phyloP scores from a whole-genome alignment of 2,113 vertebrate species.

The Meriones unguiculatus region DNA sequence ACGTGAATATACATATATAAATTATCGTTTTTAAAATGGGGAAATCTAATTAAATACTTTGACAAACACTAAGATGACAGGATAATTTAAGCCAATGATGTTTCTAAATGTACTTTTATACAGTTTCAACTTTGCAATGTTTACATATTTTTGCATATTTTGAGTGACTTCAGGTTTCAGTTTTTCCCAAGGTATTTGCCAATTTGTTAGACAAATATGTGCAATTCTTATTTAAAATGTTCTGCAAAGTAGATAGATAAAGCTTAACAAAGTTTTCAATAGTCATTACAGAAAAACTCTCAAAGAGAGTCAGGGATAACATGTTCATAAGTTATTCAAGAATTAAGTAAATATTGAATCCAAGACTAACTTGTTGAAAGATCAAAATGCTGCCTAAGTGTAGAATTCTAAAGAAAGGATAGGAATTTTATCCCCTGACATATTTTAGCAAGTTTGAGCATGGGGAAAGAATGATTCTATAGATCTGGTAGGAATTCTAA shows the following conservation, averaged over 20 bases:
- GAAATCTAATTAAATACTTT: not conserved
- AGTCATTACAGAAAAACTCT: not conserved
- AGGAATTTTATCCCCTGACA: slow-evolving; percentile 38
- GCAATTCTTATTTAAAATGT: not conserved
- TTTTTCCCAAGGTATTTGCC: not conserved
- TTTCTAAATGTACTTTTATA: not conserved
- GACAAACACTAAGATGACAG: not conserved
- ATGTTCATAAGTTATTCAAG: not conserved
- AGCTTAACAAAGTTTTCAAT: not conserved
- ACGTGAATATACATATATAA: not conserved
- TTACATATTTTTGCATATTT: not conserved
- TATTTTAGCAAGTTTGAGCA: slow-evolving; percentile 58
- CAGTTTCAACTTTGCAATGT: not conserved
- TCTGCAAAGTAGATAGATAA: not conserved
- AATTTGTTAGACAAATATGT: not conserved
- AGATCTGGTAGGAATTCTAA: not conserved
- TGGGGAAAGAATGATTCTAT: not conserved
- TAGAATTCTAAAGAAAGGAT: slow-evolving; percentile 5
- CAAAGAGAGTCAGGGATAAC: not conserved
- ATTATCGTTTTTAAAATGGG: not conserved
- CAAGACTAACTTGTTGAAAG: slow-evolving; percentile 46
- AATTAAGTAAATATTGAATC: not conserved
- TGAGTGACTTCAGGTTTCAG: not conserved
- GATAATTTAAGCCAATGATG: not conserved
- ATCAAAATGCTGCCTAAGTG: not conserved